Base-by-base conservation (phyloP, 2,888 invertebrate genomes). In the Agrotis exclamationis region DNA sequence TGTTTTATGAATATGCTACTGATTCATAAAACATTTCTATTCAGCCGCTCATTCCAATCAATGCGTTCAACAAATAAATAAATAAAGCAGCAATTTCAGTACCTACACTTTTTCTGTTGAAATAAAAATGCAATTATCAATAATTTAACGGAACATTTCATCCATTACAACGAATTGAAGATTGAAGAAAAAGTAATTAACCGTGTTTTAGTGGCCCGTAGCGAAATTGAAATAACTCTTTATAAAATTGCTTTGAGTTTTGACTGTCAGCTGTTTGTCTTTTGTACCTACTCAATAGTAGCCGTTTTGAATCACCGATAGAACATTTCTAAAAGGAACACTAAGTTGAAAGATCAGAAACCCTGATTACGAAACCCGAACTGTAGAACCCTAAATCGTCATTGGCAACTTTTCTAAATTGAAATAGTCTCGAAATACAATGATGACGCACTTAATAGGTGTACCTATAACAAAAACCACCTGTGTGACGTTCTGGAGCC, bases 401-500 rank as follows among this genome's bases (percentile, higher is more conserved):
- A 20, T 20, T 5, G 20, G 0, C 16, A 47, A 63, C 54, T 59
- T 63, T 54, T 59, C 47, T n/a, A 50, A 64, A 64, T 63, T 50
- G 56, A 50, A 60, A 63, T 69, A 53, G 44, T 54, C 28, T 47
- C 39, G 22, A 51, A 59, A 57, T 53, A 70, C 53, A 39, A 59
- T 67, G 47, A 73, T 76, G 68, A 66, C 54, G 58, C 48, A 72
- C 54, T 73, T 71, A 74, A 71, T 73, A 62, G 39, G 39, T 39
- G 11, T 64, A n/a, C n/a, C n/a, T n/a, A 68, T 59, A 70, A 75
- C 58, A 82, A 75, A 85, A 84, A 80, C 82, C 86, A 82, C 78
- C 80, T 80, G 83, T 85, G 73, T 84, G 77, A 73, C 72, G 51
- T 69, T 66, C 65, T 59, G 51, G 28, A 69, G 69, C 63, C 87